phyloP scores from a whole-genome alignment of 2,113 vertebrate species.

The Trochalopteron elliotii region DNA sequence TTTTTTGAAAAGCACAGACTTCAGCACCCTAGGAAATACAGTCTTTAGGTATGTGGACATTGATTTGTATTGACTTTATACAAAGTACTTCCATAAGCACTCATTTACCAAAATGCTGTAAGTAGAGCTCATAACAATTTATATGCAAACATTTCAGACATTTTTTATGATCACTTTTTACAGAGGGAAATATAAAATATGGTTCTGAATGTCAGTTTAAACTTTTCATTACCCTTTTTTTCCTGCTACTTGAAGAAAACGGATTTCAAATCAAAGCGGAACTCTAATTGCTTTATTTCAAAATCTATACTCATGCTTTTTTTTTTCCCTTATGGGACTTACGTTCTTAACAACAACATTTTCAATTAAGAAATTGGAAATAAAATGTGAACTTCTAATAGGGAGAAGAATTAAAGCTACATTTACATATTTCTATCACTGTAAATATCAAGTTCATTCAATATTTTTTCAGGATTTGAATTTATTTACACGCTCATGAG shows the following conservation, averaged over 20 bases:
- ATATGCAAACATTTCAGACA: background rate
- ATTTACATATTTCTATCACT: background rate
- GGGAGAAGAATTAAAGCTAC: background rate
- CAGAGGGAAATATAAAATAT: background rate
- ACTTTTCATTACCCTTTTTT: background rate
- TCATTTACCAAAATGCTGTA: background rate
- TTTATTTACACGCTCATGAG: background rate
- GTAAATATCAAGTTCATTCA: background rate
- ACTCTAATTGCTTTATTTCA: background rate
- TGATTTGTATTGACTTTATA: background rate
- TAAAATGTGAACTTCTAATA: background rate
- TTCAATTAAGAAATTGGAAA: background rate
- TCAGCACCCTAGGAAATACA: background rate
- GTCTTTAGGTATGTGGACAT: background rate
- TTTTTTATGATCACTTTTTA: background rate
- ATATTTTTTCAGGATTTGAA: background rate
- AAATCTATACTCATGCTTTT: background rate
- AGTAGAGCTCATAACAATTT: constrained; percentile 19
- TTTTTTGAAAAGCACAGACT: background rate
- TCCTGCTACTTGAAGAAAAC: background rate
- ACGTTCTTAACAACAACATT: background rate
- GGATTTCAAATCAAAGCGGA: background rate
- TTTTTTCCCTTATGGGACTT: background rate
- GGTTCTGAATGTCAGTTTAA: background rate
- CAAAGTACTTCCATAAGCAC: background rate